phyloP scores from a whole-genome alignment of 2,113 vertebrate genomes.

The Eleginops maclovinus region DNA sequence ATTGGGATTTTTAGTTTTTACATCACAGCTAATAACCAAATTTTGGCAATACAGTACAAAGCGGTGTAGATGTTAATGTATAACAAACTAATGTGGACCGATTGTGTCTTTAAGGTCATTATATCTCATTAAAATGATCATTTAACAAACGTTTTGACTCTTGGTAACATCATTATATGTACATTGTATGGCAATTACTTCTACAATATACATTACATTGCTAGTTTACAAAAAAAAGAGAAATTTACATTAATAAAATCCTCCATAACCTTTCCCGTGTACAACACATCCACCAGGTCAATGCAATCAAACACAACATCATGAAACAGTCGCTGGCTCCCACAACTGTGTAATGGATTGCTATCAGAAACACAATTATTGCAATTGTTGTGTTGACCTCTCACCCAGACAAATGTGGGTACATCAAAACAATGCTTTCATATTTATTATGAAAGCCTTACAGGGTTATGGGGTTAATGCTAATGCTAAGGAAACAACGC shows the following conservation, averaged over 20 bases:
- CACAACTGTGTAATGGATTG: slow-evolving; percentile 25
- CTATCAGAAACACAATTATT: slow-evolving; percentile 31
- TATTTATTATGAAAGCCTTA: slow-evolving; percentile 29
- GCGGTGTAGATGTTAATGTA: too few relatives aligned
- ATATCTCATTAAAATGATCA: background rate
- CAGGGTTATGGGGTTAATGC: slow-evolving; percentile 27
- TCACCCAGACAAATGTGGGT: slow-evolving; percentile 16
- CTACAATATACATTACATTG: background rate
- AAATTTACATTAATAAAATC: slow-evolving; percentile 19
- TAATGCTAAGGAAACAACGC: slow-evolving; percentile 23
- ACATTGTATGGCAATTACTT: background rate
- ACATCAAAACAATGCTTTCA: slow-evolving; percentile 35
- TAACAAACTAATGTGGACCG: background rate
- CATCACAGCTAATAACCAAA: background rate
- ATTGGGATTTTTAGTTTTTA: background rate
- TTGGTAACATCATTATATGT: background rate
- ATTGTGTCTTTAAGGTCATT: background rate
- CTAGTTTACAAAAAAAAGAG: background rate
- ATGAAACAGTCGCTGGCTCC: slow-evolving; percentile 3
- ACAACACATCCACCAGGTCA: slow-evolving; percentile 28
- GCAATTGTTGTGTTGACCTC: slow-evolving; percentile 34
- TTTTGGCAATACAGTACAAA: background rate
- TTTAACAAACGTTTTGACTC: too few relatives aligned
- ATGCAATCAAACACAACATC: slow-evolving; percentile 8
- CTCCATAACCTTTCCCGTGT: background rate